Evolutionary conservation across 2,888 invertebrate genomes (phyloP).

Genomic region (Heliconius ethilla): DNA sequence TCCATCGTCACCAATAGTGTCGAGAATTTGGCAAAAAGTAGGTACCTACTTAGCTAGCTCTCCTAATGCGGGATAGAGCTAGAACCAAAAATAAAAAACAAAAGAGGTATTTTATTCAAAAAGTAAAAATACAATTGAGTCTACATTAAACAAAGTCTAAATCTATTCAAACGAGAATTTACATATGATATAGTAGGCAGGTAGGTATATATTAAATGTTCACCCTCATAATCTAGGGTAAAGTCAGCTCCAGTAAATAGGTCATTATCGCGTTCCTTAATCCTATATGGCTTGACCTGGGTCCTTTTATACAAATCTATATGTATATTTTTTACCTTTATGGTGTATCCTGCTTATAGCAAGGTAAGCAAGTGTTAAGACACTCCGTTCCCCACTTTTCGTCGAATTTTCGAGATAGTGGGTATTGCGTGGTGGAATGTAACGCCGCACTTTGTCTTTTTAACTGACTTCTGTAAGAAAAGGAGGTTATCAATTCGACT

Average conservation of each 20-base stretch:
- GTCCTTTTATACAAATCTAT: constrained; percentile 43
- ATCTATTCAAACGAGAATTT: neutral
- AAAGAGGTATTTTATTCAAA: neutral
- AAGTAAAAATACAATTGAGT: neutral
- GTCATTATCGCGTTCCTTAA: constrained; percentile 67
- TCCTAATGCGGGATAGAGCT: too few species aligned
- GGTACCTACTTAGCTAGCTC: too few species aligned
- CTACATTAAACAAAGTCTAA: neutral
- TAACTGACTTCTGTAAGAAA: too few species aligned
- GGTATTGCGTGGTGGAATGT: neutral
- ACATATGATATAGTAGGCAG: neutral
- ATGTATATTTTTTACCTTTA: neutral
- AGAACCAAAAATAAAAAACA: too few species aligned
- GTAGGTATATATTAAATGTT: constrained; percentile 18
- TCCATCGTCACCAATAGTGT: too few species aligned
- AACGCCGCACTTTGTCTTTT: neutral
- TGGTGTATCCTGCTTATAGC: neutral
- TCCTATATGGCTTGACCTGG: constrained; percentile 59
- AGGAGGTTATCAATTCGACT: too few species aligned
- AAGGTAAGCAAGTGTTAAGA: neutral
- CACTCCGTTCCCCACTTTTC: neutral
- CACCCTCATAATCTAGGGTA: constrained; percentile 49
- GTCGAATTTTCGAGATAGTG: neutral
- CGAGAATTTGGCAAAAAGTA: too few species aligned
- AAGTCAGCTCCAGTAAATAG: constrained; percentile 57